Percentiles rank a stretch among this genome's conserved stretches.
phyloP scores from a whole-genome alignment of 2,113 vertebrate species.

The Brachirus orientalis region DNA sequence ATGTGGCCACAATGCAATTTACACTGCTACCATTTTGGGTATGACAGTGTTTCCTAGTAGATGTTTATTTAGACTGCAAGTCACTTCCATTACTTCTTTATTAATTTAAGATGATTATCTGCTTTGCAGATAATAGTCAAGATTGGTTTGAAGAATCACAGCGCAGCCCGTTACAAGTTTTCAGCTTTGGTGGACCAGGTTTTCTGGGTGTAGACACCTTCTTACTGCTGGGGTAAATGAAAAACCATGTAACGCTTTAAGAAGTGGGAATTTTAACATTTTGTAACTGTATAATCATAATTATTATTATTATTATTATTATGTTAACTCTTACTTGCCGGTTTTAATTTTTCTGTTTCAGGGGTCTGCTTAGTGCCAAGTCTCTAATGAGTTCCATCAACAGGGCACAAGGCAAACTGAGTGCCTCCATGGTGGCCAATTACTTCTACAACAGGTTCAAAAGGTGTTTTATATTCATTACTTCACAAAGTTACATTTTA shows the following conservation, averaged over 20 bases:
- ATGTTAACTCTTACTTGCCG: not conserved
- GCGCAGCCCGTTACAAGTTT: conserved; percentile 81
- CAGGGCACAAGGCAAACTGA: conserved; percentile 77
- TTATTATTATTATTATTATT: too few species aligned
- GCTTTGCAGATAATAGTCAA: conserved; percentile 83
- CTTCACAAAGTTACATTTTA: not conserved
- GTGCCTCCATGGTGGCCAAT: conserved; percentile 64
- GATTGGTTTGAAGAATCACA: conserved; percentile 82
- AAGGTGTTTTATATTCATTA: conserved; percentile 65
- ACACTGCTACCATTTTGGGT: conserved; percentile 82
- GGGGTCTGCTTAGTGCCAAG: conserved; percentile 85
- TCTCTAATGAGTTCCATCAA: conserved; percentile 81
- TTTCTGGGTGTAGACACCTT: conserved; percentile 89
- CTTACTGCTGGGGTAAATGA: conserved; percentile 85
- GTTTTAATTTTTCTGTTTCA: conserved; percentile 54
- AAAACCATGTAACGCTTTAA: not conserved
- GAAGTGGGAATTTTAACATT: too few species aligned
- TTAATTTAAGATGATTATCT: not conserved
- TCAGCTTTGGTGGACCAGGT: conserved; percentile 83
- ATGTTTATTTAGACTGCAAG: not conserved
- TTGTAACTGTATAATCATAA: conserved; percentile 23
- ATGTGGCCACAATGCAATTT: conserved; percentile 82
- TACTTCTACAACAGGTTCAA: conserved; percentile 81
- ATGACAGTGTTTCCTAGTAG: not conserved
- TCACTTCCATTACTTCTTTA: not conserved